These are phyloP conservation scores for Erethizon dorsatum DNA, from an alignment of 2,797 vertebrate genomes.

Conservation along the genomic window DNA sequence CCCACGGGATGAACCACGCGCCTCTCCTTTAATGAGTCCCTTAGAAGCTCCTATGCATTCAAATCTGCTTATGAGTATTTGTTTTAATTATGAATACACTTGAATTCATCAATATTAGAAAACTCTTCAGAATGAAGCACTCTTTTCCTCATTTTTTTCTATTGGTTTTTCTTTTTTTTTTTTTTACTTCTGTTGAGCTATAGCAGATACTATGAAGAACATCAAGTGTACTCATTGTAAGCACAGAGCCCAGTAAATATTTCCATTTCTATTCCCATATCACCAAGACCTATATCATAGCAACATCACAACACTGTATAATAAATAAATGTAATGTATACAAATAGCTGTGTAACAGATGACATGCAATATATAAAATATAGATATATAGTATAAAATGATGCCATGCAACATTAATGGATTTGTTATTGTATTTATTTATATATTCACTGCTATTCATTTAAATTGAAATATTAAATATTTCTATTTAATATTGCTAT, in stretches of 20 bases:
- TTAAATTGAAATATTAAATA: background rate
- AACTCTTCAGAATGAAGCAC: conserved; percentile 38
- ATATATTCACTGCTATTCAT: background rate
- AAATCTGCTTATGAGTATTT: conserved; percentile 62
- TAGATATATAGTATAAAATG: background rate
- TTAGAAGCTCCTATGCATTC: conserved; percentile 4
- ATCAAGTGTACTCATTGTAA: background rate
- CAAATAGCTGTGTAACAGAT: background rate
- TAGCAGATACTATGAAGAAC: background rate
- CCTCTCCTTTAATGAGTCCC: conserved; percentile 61
- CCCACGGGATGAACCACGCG: background rate
- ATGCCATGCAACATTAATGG: background rate
- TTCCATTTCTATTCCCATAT: background rate
- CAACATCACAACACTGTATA: background rate
- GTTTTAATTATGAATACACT: conserved; percentile 71
- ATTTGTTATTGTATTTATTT: background rate
- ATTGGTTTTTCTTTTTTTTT: background rate
- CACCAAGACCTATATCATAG: rapidly evolving
- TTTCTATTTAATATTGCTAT: background rate
- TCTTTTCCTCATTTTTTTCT: background rate
- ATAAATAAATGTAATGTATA: background rate
- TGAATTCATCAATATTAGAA: conserved; percentile 69
- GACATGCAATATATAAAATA: background rate
- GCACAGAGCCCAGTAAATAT: background rate
- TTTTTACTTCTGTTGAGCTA: background rate